Evolutionary conservation across 2,888 invertebrate genomes (phyloP).

Genomic region (Pelosia muscerda): DNA sequence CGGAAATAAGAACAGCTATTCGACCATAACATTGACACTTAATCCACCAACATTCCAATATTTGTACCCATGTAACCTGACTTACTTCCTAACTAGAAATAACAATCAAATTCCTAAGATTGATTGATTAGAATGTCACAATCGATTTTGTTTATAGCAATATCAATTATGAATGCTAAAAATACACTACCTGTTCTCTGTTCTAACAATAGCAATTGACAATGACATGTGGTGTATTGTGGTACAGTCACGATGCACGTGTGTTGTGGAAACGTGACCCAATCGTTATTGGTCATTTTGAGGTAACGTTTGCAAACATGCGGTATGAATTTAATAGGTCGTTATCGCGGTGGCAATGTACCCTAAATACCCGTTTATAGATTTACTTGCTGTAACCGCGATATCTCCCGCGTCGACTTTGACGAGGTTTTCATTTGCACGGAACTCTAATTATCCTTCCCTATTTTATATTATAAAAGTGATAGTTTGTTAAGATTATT

Average conservation of each 20-base stretch:
- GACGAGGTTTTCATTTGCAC: no score
- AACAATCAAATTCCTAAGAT: slow-evolving; percentile 29
- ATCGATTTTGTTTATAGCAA: slow-evolving; percentile 31
- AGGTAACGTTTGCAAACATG: slow-evolving; percentile 20
- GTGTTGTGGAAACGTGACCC: slow-evolving; percentile 25
- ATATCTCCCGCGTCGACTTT: not conserved
- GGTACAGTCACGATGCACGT: slow-evolving; percentile 31
- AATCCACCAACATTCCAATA: not conserved
- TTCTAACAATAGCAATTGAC: slow-evolving; percentile 25
- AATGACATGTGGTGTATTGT: slow-evolving; percentile 25
- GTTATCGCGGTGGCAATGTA: not conserved
- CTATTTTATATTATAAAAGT: no score
- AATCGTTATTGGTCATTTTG: slow-evolving; percentile 20
- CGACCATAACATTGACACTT: not conserved
- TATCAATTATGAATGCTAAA: slow-evolving; percentile 27
- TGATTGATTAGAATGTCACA: slow-evolving; percentile 37
- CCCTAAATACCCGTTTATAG: not conserved
- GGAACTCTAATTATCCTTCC: no score
- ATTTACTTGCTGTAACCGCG: not conserved
- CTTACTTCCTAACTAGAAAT: slow-evolving; percentile 47
- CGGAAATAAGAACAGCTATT: not conserved
- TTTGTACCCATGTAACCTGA: not conserved
- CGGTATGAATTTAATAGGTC: slow-evolving; percentile 7
- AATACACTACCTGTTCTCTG: slow-evolving; percentile 29
- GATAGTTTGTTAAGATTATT: no score